These are phyloP conservation scores for Ormyrus pomaceus DNA, from an alignment of 2,888 invertebrate species.

Conservation along the genomic window DNA sequence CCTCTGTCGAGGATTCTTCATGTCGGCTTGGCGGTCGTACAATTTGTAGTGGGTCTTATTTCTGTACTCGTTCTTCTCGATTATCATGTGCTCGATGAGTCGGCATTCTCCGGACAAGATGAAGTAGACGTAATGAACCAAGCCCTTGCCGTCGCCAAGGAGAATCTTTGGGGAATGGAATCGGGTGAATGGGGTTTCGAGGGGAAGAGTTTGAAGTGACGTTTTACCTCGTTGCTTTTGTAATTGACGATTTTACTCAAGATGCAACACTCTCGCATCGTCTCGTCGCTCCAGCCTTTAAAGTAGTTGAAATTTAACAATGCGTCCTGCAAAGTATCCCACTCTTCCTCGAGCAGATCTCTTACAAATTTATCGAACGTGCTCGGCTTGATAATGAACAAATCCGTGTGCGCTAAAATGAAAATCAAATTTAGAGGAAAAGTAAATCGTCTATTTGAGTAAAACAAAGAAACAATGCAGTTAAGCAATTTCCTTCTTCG, in stretches of 20 bases:
- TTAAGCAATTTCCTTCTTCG: neutral
- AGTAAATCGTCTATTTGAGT: neutral
- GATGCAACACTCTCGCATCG: slow-evolving; percentile 82
- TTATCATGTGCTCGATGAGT: slow-evolving; percentile 79
- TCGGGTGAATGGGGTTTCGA: too few species aligned
- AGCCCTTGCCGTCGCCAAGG: slow-evolving; percentile 71
- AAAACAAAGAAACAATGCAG: neutral
- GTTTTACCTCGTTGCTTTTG: slow-evolving; percentile 77
- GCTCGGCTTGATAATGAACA: slow-evolving; percentile 80
- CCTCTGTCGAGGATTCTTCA: slow-evolving; percentile 18
- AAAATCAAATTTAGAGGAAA: slow-evolving; percentile 16
- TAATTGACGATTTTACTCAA: slow-evolving; percentile 80
- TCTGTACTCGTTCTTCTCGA: slow-evolving; percentile 71
- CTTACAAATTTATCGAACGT: slow-evolving; percentile 81
- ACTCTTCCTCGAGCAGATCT: slow-evolving; percentile 79
- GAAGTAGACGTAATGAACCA: slow-evolving; percentile 77
- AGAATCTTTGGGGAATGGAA: slow-evolving; percentile 61
- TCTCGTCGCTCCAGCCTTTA: slow-evolving; percentile 78
- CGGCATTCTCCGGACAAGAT: slow-evolving; percentile 79
- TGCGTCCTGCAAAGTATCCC: slow-evolving; percentile 80
- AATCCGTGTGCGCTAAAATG: slow-evolving; percentile 78
- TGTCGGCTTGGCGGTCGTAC: slow-evolving; percentile 67
- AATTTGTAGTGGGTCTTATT: slow-evolving; percentile 76
- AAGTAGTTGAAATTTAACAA: slow-evolving; percentile 82
- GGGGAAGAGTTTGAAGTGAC: too few species aligned